Evolutionary conservation across 1,140 invertebrate species (phyloP).

Genomic region (Pachypsylla venusta): DNA sequence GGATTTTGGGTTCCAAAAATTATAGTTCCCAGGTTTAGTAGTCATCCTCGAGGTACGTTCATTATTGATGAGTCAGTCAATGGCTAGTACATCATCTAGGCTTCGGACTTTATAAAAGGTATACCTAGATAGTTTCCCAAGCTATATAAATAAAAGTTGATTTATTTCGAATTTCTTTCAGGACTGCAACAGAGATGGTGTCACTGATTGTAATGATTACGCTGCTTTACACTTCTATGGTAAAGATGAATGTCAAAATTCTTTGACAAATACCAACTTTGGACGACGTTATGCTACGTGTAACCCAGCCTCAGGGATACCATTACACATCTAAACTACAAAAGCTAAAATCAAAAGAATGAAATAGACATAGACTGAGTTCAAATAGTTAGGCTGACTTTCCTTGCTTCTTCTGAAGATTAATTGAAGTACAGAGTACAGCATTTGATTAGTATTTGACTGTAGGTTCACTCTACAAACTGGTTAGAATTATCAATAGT

Average conservation of each 20-base stretch:
- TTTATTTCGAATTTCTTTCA: conserved; percentile 23
- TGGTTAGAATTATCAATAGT: no score
- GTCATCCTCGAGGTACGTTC: not conserved
- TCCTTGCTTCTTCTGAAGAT: no score
- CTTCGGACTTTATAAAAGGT: no score
- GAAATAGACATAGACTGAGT: no score
- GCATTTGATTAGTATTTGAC: no score
- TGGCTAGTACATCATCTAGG: not conserved
- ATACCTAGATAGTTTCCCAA: no score
- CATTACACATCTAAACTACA: not conserved
- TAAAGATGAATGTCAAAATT: conserved; percentile 31
- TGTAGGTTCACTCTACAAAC: no score
- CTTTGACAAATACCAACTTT: conserved; percentile 25
- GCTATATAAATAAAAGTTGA: not conserved
- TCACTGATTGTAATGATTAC: conserved; percentile 44
- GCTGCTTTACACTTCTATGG: conserved; percentile 45
- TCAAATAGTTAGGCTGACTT: no score
- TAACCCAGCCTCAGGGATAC: conserved; percentile 14
- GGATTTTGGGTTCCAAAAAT: no score
- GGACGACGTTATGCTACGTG: conserved; percentile 21
- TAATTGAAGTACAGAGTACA: no score
- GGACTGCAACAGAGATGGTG: conserved; percentile 44
- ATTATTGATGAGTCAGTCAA: not conserved
- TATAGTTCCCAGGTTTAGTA: no score
- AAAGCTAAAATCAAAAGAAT: no score